Conservation (phyloP, 2,113 vertebrate species). For the Coptodon bakossiorum region DNA sequence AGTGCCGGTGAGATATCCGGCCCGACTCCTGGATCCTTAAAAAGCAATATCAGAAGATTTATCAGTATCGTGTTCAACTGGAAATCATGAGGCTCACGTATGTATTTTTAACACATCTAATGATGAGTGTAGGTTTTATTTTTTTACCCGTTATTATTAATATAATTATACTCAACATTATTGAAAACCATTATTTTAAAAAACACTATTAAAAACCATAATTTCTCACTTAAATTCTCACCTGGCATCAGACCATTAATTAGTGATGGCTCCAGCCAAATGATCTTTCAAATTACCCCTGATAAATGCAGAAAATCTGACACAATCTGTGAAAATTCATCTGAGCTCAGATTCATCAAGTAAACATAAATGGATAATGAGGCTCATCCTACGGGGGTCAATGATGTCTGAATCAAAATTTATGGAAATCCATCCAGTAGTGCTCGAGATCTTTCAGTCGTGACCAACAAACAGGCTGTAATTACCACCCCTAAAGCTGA, state of each 20-base stretch:
- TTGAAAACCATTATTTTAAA: background rate
- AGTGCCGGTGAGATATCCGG: constrained; percentile 18
- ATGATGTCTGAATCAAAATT: background rate
- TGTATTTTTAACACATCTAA: background rate
- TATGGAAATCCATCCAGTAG: background rate
- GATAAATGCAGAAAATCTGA: background rate
- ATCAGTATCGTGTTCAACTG: background rate
- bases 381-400: background rate
- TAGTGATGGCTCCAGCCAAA: background rate
- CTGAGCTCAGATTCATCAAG: background rate
- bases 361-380: background rate
- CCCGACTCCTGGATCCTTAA: background rate
- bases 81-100: background rate
- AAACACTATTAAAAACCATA: background rate
- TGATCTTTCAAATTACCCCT: background rate
- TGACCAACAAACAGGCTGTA: background rate
- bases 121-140: background rate
- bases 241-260: background rate
- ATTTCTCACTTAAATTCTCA: background rate
- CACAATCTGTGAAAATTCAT: background rate
- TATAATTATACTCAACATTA: background rate
- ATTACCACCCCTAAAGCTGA: background rate
- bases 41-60: background rate
- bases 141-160: background rate
- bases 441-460: background rate